Percentiles rank a stretch among this genome's conserved stretches.
Evolutionary conservation across 2,113 vertebrate species (phyloP).

Genomic region (Datnioides undecimradiatus): DNA sequence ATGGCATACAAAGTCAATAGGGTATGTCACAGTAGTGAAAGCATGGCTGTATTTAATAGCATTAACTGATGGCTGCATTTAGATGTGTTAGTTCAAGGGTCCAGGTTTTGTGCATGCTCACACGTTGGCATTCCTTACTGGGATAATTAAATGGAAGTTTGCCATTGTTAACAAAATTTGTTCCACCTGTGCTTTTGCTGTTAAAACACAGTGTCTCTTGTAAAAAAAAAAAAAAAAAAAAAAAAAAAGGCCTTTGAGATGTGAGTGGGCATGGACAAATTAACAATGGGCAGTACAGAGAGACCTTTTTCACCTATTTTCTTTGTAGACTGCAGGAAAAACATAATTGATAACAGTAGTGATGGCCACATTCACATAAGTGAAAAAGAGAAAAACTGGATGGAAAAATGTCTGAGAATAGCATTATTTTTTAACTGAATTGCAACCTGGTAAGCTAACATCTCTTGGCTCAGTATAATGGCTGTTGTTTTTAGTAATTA

Average conservation of each 20-base stretch:
- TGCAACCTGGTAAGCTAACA: not conserved
- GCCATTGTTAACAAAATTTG: not conserved
- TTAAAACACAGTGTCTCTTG: not conserved
- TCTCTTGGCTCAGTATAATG: not conserved
- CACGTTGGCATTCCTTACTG: not conserved
- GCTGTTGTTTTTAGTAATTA: not conserved
- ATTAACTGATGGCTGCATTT: not conserved
- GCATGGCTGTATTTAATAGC: not conserved
- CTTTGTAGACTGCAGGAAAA: no score
- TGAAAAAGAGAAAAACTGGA: no score
- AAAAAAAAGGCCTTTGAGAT: no score
- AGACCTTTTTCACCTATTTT: no score
- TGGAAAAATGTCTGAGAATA: no score
- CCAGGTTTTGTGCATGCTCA: not conserved
- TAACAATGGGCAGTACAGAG: no score
- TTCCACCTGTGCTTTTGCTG: not conserved
- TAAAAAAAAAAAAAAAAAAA: no score
- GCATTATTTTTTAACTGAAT: no score
- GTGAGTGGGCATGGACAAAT: no score
- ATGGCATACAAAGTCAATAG: not conserved
- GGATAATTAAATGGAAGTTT: not conserved
- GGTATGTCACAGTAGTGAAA: not conserved
- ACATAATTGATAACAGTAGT: no score
- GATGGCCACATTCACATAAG: no score
- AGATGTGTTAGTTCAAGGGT: not conserved